Conservation (phyloP, 1,140 invertebrate species). For the Zaprionus taronus region DNA sequence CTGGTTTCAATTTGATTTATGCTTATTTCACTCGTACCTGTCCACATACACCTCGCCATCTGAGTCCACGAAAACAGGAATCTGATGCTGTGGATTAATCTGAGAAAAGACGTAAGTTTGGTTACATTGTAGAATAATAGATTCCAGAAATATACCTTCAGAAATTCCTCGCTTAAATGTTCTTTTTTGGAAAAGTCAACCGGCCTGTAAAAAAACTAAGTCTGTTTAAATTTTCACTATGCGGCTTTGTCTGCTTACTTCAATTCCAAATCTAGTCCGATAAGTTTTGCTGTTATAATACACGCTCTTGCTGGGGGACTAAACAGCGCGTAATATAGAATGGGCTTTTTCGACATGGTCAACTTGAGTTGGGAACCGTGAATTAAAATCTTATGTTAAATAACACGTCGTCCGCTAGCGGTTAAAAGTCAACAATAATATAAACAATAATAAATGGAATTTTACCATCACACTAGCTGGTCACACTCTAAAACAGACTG, state of each 20-base stretch:
- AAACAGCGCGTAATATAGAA: constrained; percentile 84
- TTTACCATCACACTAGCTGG: background rate
- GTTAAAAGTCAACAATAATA: background rate
- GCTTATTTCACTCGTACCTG: constrained; percentile 77
- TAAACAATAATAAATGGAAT: background rate
- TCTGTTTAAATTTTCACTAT: background rate
- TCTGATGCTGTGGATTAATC: constrained; percentile 88
- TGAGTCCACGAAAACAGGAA: constrained; percentile 88
- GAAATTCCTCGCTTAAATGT: constrained; percentile 67
- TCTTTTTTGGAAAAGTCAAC: constrained; percentile 76
- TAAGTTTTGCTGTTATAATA: constrained; percentile 84
- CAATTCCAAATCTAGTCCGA: constrained; percentile 85
- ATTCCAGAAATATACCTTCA: constrained; percentile 53
- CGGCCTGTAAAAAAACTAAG: constrained; percentile 30
- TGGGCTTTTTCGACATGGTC: constrained; percentile 62
- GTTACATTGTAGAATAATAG: background rate
- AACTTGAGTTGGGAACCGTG: background rate
- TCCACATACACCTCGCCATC: constrained; percentile 87
- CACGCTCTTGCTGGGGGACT: constrained; percentile 85
- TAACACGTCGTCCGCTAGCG: background rate
- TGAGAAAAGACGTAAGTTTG: constrained; percentile 51
- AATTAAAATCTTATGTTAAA: background rate
- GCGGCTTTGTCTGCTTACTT: constrained; percentile 61
- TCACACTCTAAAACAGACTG: constrained; percentile 8
- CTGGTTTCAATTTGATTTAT: background rate